Percentiles rank a stretch among this genome's conserved stretches.
Evolutionary conservation across 2,113 vertebrate species (phyloP).

Genomic region (Rissa tridactyla): DNA sequence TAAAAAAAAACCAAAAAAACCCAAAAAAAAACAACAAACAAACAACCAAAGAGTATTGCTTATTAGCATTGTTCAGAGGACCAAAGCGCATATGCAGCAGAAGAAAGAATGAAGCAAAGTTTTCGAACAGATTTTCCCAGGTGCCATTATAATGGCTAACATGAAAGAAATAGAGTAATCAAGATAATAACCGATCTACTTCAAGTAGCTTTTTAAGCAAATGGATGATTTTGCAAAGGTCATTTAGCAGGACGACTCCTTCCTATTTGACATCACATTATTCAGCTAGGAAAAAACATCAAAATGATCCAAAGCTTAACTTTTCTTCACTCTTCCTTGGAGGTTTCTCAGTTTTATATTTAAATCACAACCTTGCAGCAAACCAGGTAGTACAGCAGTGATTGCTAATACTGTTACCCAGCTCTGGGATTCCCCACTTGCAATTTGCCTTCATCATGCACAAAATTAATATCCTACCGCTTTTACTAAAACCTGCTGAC

Average conservation of each 20-base stretch:
- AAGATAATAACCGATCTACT: background rate
- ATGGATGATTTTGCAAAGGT: slow-evolving; percentile 7
- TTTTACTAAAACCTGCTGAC: background rate
- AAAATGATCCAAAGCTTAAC: background rate
- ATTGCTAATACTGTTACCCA: background rate
- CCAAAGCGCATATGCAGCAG: background rate
- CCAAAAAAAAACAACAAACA: no score
- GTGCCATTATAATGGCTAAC: background rate
- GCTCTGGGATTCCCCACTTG: background rate
- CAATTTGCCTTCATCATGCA: background rate
- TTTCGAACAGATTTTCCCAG: slow-evolving; percentile 20
- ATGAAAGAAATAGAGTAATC: background rate
- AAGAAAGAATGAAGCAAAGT: background rate
- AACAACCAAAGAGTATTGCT: background rate
- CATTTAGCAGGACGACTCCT: background rate
- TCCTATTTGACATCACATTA: background rate
- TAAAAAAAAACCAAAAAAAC: background rate
- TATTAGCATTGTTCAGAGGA: background rate
- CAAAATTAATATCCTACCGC: background rate
- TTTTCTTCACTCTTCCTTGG: background rate
- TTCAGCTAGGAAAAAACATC: background rate
- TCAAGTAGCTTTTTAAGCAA: slow-evolving; percentile 19
- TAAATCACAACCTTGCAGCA: background rate
- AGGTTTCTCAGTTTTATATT: slow-evolving; percentile 22
- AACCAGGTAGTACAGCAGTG: background rate